Evolutionary conservation across 2,888 invertebrate genomes (phyloP).

Genomic region (Achlya flavicornis): DNA sequence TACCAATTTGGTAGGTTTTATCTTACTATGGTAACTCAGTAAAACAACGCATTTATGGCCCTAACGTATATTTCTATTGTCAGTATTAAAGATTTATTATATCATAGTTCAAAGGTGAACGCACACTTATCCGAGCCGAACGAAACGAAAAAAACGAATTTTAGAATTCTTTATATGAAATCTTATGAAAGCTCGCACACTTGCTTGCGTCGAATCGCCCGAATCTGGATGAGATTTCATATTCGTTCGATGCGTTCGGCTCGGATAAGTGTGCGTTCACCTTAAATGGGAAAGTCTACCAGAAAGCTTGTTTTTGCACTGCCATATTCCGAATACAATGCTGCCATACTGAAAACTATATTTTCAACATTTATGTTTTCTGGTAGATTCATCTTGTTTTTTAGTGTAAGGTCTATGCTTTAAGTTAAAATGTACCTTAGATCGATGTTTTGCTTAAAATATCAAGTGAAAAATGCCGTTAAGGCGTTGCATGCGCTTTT

Average conservation of each 20-base stretch:
- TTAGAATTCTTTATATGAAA: no score
- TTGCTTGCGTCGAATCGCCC: no score
- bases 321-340: slow-evolving; percentile 30
- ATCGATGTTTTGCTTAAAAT: slow-evolving; percentile 56
- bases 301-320: slow-evolving; percentile 33
- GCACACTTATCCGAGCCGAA: no score
- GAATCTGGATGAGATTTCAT: no score
- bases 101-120: no score
- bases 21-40: slow-evolving; percentile 41
- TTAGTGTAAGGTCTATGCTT: slow-evolving; percentile 46
- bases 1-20: slow-evolving; percentile 34
- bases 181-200: no score
- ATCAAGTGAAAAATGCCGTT: slow-evolving; percentile 34
- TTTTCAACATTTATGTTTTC: slow-evolving; percentile 30
- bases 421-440: slow-evolving; percentile 51
- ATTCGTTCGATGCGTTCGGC: no score
- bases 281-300: slow-evolving; percentile 41
- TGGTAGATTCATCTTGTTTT: slow-evolving; percentile 51
- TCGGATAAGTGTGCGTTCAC: no score
- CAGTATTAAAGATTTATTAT: slow-evolving; percentile 65
- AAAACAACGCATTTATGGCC: slow-evolving; percentile 67
- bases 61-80: slow-evolving; percentile 51
- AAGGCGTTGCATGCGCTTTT: slow-evolving; percentile 67
- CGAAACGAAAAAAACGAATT: no score
- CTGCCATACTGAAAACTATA: slow-evolving; percentile 33